Evolutionary conservation across 2,888 invertebrate genomes (phyloP), one percentile per base, ranked within the genome.

Genomic region (Lithophane socia): DNA sequence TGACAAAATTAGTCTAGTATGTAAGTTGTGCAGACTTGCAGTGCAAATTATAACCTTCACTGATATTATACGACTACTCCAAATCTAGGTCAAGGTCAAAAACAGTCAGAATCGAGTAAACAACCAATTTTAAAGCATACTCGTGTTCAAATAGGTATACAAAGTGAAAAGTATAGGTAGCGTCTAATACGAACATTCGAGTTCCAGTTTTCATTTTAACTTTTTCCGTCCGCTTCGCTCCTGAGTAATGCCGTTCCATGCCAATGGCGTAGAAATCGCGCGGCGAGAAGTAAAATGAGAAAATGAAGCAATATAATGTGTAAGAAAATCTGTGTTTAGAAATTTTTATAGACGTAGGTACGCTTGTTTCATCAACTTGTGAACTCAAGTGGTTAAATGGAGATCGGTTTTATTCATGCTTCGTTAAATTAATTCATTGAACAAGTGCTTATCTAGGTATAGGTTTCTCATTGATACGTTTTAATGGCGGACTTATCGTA

Each of bases 161-260:
- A 71, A 54, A 83, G 16, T 73, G 13, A 72, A 70, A 78, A 70
- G 56, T 70, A 56, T 63, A 69, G 56, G 61, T 70, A 73, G 8
- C 60, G 10, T 76, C 67, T 74, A 86, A 83, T 75, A 66, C 44
- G 71, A 73, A 73, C 67, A 83, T 70, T 58, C 37, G 63, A 83
- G 75, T 73, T 73, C 66, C 61, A 79, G 69, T 80, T 80, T 80
- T 79, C 71, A 77, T 86, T 83, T 86, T 60, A 83, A 83, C 73
- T 77, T 80, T 86, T 79, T 78, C 85, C 74, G 64, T 78, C 85
- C 74, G 64, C 58, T 77, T 67, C 73, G 68, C 71, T 87, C 70
- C 80, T 84, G 81, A 82, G 87, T 82, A 76, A 85, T 82, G 65
- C 67, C 69, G 78, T 85, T 85, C 73, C 71, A 76, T 84, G 58